These are phyloP conservation scores for Aplysina aerophoba DNA, from an alignment of 37 sponge, comb jelly and placozoan genomes.

Conservation along the genomic window DNA sequence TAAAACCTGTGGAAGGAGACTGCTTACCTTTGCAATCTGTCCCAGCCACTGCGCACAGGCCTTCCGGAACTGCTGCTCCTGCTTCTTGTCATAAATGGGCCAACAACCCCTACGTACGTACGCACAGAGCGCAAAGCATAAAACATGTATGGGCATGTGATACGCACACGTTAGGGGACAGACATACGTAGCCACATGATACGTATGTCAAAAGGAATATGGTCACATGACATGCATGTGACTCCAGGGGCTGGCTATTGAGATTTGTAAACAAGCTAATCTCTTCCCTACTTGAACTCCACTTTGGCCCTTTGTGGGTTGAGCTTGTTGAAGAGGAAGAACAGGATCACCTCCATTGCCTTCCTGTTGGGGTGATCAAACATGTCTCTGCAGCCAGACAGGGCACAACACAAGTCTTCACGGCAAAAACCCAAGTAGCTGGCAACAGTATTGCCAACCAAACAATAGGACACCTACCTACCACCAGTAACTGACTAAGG, in stretches of 20 bases:
- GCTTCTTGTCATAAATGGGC: constrained; percentile 89
- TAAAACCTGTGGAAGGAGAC: not conserved
- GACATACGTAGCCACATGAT: too few relatives aligned
- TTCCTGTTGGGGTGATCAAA: constrained; percentile 81
- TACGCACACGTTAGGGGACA: not conserved
- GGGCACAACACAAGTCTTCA: too few relatives aligned
- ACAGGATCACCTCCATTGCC: constrained; percentile 82
- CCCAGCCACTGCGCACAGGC: constrained; percentile 66
- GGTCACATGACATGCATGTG: too few relatives aligned
- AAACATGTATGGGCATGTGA: not conserved
- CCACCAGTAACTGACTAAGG: too few relatives aligned
- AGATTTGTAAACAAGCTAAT: too few relatives aligned
- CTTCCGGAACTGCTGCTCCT: constrained; percentile 84
- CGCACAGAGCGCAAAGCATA: not conserved
- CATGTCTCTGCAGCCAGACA: constrained; percentile 68
- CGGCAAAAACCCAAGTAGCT: too few relatives aligned
- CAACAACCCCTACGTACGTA: constrained; percentile 87
- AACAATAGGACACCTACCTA: too few relatives aligned
- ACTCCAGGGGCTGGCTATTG: too few relatives aligned
- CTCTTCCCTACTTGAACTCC: constrained; percentile 77
- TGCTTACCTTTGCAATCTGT: constrained; percentile 68
- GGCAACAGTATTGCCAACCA: too few relatives aligned
- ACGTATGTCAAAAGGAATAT: too few relatives aligned
- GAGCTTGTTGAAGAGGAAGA: constrained; percentile 72
- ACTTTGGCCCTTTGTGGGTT: constrained; percentile 58